Evolutionary conservation across 2,113 vertebrate genomes (phyloP).

Genomic region (Willisornis vidua): DNA sequence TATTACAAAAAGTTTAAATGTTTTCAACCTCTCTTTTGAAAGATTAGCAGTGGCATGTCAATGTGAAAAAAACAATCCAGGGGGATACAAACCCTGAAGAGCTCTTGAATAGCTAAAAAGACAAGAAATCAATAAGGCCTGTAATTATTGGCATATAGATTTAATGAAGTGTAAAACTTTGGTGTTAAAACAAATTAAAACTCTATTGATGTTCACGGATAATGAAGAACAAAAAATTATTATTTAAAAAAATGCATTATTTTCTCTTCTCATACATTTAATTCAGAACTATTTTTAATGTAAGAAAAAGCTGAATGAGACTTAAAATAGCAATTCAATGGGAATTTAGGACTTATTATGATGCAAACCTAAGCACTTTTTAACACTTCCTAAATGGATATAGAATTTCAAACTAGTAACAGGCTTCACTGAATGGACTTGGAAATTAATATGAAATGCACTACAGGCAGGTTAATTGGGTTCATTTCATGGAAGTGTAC

Average conservation of each 20-base stretch:
- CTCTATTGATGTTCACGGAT: conserved; percentile 37
- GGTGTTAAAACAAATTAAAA: conserved; percentile 67
- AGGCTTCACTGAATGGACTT: conserved; percentile 15
- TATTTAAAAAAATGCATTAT: neutral
- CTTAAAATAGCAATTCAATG: neutral
- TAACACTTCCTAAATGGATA: neutral
- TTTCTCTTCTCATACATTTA: neutral
- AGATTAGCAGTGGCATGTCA: conserved; percentile 23
- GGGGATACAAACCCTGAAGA: conserved; percentile 24
- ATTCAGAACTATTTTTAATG: neutral
- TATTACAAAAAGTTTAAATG: conserved; percentile 31
- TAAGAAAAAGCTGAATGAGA: neutral
- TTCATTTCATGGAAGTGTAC: conserved; percentile 11
- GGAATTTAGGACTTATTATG: neutral
- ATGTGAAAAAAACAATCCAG: conserved; percentile 49
- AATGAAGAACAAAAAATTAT: conserved; percentile 36
- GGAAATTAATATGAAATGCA: conserved; percentile 4
- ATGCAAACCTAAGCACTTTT: neutral
- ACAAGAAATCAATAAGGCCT: conserved; percentile 35
- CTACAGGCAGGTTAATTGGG: conserved; percentile 18
- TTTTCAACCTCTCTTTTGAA: conserved; percentile 33
- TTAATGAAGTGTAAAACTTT: conserved; percentile 50
- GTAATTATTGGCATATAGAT: conserved; percentile 35
- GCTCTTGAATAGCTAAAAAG: conserved; percentile 55
- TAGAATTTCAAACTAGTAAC: conserved; percentile 11